Evolutionary conservation across 1,140 invertebrate species (phyloP).

Genomic region (Phthorimaea operculella): DNA sequence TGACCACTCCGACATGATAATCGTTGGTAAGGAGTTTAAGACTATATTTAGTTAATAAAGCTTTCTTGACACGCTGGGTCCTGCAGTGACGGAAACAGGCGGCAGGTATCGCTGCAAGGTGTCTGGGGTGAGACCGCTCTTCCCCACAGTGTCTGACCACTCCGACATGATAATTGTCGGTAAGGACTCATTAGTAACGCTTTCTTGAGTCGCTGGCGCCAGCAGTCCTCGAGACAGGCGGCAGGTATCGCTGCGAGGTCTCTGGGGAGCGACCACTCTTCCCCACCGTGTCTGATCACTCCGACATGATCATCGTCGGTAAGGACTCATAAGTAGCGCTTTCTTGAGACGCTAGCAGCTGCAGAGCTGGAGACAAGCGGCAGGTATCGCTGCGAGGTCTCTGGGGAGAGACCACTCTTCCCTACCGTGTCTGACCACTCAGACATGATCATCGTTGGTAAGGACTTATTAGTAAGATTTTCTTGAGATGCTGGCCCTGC

Average conservation of each 20-base stretch:
- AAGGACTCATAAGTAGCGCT: too few species aligned
- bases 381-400: conserved; percentile 91
- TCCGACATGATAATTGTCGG: conserved; percentile 85
- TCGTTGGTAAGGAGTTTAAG: too few species aligned
- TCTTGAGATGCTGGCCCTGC: too few species aligned
- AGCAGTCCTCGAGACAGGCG: conserved; percentile 80
- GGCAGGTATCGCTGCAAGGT: conserved; percentile 89
- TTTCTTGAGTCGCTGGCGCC: conserved; percentile 77
- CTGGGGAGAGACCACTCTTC: conserved; percentile 85
- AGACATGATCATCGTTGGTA: too few species aligned
- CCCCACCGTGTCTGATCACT: conserved; percentile 85
- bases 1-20: conserved; percentile 84
- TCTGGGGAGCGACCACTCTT: conserved; percentile 88
- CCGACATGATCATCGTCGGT: conserved; percentile 85
- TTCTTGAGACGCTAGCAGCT: too few species aligned
- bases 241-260: conserved; percentile 87
- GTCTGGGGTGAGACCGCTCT: conserved; percentile 85
- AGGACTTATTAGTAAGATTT: too few species aligned
- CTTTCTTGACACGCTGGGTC: conserved; percentile 78
- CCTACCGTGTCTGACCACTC: conserved; percentile 85
- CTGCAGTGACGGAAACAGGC: conserved; percentile 79
- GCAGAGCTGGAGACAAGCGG: conserved; percentile 82
- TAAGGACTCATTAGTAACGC: too few species aligned
- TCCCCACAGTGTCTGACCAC: conserved; percentile 86
- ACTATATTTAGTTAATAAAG: too few species aligned